These are phyloP conservation scores for Dugesia japonica DNA, from an alignment of 2,888 invertebrate genomes.

Conservation along the genomic window DNA sequence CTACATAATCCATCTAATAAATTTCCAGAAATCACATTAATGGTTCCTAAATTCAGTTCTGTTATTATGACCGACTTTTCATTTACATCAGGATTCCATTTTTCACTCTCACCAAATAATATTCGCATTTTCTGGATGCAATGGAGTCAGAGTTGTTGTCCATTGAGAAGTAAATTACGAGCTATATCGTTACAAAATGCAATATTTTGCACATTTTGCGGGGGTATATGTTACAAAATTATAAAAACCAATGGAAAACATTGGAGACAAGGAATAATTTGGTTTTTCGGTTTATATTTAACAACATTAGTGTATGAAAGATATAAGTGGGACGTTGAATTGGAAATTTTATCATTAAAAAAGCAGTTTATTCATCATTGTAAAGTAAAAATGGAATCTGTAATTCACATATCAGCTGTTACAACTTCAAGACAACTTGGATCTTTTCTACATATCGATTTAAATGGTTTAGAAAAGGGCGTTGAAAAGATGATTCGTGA, in stretches of 20 bases:
- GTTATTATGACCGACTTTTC: neutral
- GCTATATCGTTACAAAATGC: neutral
- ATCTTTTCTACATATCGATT: neutral
- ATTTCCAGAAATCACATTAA: neutral
- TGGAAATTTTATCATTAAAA: neutral
- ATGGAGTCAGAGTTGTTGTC: constrained; percentile 1
- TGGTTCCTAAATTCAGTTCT: neutral
- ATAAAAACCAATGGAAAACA: neutral
- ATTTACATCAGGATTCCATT: neutral
- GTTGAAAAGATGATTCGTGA: neutral
- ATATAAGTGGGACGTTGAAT: neutral
- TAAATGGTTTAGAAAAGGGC: neutral
- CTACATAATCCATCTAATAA: neutral
- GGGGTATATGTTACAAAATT: neutral
- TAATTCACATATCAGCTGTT: neutral
- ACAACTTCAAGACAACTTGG: neutral
- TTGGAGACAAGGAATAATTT: neutral
- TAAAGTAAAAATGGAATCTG: neutral
- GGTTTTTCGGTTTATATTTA: neutral
- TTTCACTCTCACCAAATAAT: neutral
- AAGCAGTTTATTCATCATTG: neutral
- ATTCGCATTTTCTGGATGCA: constrained; percentile 11
- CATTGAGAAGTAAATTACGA: constrained; percentile 1
- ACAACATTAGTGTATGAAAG: neutral
- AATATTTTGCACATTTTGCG: neutral